Evolutionary conservation across 2,113 vertebrate genomes (phyloP).

Genomic region (Dasyprocta punctata): DNA sequence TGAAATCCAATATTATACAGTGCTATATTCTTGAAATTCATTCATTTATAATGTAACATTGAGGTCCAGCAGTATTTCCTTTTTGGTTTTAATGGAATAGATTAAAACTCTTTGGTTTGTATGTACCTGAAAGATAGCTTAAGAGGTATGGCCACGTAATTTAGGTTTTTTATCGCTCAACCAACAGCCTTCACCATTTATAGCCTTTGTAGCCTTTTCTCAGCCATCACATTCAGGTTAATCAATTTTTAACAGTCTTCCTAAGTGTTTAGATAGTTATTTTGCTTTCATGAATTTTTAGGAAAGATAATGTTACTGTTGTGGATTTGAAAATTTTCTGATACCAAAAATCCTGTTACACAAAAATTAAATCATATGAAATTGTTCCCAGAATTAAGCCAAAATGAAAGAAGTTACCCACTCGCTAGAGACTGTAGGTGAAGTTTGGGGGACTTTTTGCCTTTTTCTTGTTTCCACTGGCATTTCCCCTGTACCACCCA

Average conservation of each 20-base stretch:
- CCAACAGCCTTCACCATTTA: neutral
- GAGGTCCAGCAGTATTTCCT: neutral
- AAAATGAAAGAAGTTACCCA: neutral
- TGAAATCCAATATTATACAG: neutral
- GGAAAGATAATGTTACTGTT: neutral
- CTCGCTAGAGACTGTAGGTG: neutral
- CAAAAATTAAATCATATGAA: neutral
- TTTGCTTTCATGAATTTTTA: neutral
- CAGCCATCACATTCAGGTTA: neutral
- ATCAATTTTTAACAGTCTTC: neutral
- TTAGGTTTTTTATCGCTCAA: neutral
- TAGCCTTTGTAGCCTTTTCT: neutral
- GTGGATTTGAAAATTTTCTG: conserved; percentile 18
- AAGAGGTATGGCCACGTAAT: neutral
- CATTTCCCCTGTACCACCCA: neutral
- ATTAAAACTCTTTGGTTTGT: neutral
- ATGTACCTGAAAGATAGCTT: conserved; percentile 1
- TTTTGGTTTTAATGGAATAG: conserved; percentile 22
- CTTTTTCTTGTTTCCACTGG: neutral
- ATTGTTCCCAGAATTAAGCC: neutral
- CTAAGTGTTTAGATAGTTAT: neutral
- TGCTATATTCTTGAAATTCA: conserved; percentile 37
- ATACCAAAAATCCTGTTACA: neutral
- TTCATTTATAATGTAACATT: conserved; percentile 4
- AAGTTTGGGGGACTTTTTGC: neutral